Conservation (phyloP, 2,113 vertebrate species). For the Phrynocephalus versicolor region DNA sequence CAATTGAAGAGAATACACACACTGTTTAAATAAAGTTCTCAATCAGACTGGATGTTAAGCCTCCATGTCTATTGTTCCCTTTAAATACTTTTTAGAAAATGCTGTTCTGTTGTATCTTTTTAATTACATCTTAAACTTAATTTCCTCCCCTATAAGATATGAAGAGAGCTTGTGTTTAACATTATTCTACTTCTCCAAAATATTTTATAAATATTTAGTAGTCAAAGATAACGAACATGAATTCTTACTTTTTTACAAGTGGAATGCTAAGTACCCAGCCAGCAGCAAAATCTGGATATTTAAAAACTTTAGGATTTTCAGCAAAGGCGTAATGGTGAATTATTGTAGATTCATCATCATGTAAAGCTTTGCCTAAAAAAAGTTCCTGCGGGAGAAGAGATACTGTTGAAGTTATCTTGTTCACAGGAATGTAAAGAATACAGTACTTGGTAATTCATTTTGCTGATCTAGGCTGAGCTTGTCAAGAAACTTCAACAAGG, state of each 20-base stretch:
- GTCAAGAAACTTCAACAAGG: too few relatives aligned
- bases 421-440: not conserved
- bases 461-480: too few relatives aligned
- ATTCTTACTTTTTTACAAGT: slow-evolving; percentile 87
- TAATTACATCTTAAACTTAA: too few relatives aligned
- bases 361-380: slow-evolving; percentile 94
- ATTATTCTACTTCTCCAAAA: not conserved
- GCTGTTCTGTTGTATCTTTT: too few relatives aligned
- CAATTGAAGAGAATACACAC: not conserved
- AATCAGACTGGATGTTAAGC: too few relatives aligned
- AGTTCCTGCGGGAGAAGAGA: slow-evolving; percentile 83
- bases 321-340: slow-evolving; percentile 99
- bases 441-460: too few relatives aligned
- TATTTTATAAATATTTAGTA: not conserved
- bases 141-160: not conserved
- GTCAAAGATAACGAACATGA: slow-evolving; percentile 29
- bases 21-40: too few relatives aligned
- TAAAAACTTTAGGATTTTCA: slow-evolving; percentile 90
- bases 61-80: too few relatives aligned
- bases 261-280: slow-evolving; percentile 92
- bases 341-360: slow-evolving; percentile 94
- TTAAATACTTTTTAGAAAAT: too few relatives aligned
- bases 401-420: slow-evolving; percentile 43
- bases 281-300: slow-evolving; percentile 95
- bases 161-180: not conserved